A percentile compares a stretch with the other conserved stretches of the same genome.
phyloP scores from a whole-genome alignment of 30 jellyfish, hydroid and myxozoan species.

The Turritopsis rubra region DNA sequence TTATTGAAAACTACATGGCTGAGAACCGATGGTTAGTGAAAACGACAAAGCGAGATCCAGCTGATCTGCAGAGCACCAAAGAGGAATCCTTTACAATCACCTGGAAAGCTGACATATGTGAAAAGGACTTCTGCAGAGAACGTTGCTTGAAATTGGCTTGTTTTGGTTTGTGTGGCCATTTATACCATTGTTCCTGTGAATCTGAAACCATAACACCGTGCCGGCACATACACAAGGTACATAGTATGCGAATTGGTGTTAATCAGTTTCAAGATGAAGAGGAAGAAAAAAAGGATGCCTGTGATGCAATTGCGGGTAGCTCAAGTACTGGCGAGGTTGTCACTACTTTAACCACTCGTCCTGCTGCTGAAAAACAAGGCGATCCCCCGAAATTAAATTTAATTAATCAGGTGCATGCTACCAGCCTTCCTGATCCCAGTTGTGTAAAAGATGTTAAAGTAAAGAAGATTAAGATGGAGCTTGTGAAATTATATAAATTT shows the following conservation, averaged over 20 bases:
- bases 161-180: constrained; percentile 38
- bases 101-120: constrained; percentile 39
- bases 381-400: not conserved
- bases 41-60: constrained; percentile 32
- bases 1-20: constrained; percentile 26
- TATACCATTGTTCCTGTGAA: constrained; percentile 33
- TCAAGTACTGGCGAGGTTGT: not conserved
- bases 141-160: constrained; percentile 34
- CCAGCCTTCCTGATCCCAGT: not conserved
- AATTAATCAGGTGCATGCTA: constrained; percentile 20
- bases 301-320: not conserved
- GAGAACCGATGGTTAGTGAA: constrained; percentile 39
- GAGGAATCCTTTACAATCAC: constrained; percentile 24
- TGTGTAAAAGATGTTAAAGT: not conserved
- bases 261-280: constrained; percentile 14
- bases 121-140: constrained; percentile 31
- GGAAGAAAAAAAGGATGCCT: constrained; percentile 6
- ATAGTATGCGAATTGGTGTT: constrained; percentile 33
- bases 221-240: constrained; percentile 34
- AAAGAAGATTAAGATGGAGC: constrained; percentile 27
- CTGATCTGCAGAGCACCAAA: constrained; percentile 26
- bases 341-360: not conserved
- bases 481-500: constrained; percentile 19
- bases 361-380: not conserved
- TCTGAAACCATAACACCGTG: constrained; percentile 27